Percentiles rank a stretch among this genome's conserved stretches.
phyloP scores from a whole-genome alignment of 2,888 invertebrate genomes.

The Euplexia lucipara region DNA sequence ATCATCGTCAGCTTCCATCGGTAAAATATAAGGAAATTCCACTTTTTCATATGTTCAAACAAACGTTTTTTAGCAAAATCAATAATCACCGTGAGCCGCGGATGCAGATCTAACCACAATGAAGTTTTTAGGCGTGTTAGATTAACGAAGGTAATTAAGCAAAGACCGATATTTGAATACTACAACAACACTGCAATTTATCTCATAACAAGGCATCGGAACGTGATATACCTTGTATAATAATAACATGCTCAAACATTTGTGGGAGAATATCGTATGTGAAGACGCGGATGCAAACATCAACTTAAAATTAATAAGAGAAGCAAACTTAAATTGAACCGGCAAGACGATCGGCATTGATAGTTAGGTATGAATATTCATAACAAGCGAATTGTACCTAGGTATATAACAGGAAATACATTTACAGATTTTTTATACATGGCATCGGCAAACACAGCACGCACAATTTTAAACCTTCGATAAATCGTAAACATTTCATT shows the following conservation, averaged over 20 bases:
- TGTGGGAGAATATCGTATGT: slow-evolving; percentile 52
- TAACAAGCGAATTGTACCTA: not conserved
- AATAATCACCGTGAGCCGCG: slow-evolving; percentile 15
- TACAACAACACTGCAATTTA: slow-evolving; percentile 66
- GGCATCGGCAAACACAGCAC: not conserved
- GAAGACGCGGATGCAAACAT: slow-evolving; percentile 30
- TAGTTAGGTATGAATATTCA: slow-evolving; percentile 25
- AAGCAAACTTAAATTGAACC: slow-evolving; percentile 16
- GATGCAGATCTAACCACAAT: slow-evolving; percentile 21
- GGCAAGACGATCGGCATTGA: slow-evolving; percentile 6
- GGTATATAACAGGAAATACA: not conserved
- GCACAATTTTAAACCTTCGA: not conserved
- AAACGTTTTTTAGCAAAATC: slow-evolving; percentile 17
- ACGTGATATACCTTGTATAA: slow-evolving; percentile 66
- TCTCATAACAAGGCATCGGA: slow-evolving; percentile 74
- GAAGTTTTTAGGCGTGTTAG: slow-evolving; percentile 36
- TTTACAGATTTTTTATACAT: not conserved
- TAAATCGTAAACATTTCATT: too few relatives aligned
- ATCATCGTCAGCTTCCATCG: slow-evolving; percentile 12
- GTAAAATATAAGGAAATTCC: slow-evolving; percentile 17
- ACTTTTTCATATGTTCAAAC: slow-evolving; percentile 21
- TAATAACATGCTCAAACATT: slow-evolving; percentile 60
- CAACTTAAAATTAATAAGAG: slow-evolving; percentile 22
- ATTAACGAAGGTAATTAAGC: slow-evolving; percentile 41
- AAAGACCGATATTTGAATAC: slow-evolving; percentile 62